Conservation (phyloP, 2,113 vertebrate genomes). For the Salvelinus namaycush region DNA sequence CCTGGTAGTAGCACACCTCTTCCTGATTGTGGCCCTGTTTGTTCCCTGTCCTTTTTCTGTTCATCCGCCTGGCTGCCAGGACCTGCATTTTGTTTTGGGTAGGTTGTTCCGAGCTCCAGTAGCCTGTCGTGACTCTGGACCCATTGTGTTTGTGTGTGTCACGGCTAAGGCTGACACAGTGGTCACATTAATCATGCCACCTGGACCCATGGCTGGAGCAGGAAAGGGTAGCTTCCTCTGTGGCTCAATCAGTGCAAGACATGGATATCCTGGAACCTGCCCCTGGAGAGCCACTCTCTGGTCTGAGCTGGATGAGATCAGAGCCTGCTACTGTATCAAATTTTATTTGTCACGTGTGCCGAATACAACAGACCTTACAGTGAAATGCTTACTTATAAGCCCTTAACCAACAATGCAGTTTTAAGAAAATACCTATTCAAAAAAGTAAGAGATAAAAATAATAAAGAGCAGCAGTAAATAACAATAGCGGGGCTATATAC, state of each 20-base stretch:
- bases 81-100: not conserved
- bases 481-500: too few relatives aligned
- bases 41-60: too few relatives aligned
- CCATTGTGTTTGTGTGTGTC: constrained; percentile 24
- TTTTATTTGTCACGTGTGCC: too few relatives aligned
- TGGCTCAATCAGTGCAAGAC: constrained; percentile 39
- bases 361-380: too few relatives aligned
- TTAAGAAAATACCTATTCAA: too few relatives aligned
- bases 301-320: not conserved
- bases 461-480: too few relatives aligned
- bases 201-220: constrained; percentile 52
- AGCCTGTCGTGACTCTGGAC: not conserved
- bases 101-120: not conserved
- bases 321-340: not conserved
- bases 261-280: constrained; percentile 63
- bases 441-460: too few relatives aligned
- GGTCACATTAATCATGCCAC: constrained; percentile 35
- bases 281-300: too few relatives aligned
- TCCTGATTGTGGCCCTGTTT: not conserved
- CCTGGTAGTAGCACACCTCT: not conserved
- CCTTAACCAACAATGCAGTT: too few relatives aligned
- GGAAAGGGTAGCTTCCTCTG: constrained; percentile 62
- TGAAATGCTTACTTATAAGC: too few relatives aligned
- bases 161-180: not conserved
- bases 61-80: constrained; percentile 5